Conservation (phyloP, 2,888 invertebrate genomes). For the Scaptomyza flava region DNA sequence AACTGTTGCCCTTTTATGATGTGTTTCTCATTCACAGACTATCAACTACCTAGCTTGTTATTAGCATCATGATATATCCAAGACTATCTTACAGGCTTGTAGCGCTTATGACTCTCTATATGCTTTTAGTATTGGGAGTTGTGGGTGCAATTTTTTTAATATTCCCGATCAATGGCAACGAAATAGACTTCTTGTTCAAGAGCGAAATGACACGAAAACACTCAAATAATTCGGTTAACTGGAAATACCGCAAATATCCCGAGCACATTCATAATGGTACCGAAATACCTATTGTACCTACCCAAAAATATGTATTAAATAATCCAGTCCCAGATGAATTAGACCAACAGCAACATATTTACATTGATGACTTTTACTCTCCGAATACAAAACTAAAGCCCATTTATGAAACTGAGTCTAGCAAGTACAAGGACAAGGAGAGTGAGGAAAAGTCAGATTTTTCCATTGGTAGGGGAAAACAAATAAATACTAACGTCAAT, state of each 20-base stretch:
- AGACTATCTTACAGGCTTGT: conserved; percentile 62
- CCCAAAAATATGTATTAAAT: conserved; percentile 28
- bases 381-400: conserved; percentile 12
- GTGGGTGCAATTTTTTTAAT: conserved; percentile 34
- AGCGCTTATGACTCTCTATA: conserved; percentile 52
- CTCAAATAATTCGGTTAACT: conserved; percentile 6
- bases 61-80: conserved; percentile 53
- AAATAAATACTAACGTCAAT: conserved; percentile 1
- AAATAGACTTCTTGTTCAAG: conserved; percentile 6
- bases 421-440: neutral
- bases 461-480: neutral
- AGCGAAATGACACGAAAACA: neutral
- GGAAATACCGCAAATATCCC: conserved; percentile 3
- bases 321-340: conserved; percentile 42
- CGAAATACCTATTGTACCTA: conserved; percentile 5
- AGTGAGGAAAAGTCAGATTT: neutral
- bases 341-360: conserved; percentile 42
- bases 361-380: conserved; percentile 68
- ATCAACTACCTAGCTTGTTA: neutral
- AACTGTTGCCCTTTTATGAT: conserved; percentile 1
- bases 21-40: conserved; percentile 6
- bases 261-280: conserved; percentile 1
- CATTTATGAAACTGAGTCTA: neutral
- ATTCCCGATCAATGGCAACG: conserved; percentile 5
- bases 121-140: conserved; percentile 56